Evolutionary conservation across 2,888 invertebrate species (phyloP), one percentile per base, ranked within the genome.

Genomic region (Drosophila testacea): DNA sequence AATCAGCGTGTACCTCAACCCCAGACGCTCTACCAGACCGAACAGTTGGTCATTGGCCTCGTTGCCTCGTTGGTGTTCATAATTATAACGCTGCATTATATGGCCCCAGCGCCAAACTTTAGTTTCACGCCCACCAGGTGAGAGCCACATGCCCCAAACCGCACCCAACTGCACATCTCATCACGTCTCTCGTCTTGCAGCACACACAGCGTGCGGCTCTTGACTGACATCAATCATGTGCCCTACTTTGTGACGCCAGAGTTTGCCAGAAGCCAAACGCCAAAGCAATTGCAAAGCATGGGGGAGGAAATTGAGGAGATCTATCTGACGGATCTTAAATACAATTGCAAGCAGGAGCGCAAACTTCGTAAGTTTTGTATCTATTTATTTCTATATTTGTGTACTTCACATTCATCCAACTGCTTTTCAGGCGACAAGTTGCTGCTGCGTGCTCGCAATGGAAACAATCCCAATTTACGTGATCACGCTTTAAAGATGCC

Each of bases 221-320:
- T 94, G 86, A 97, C 96, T 0, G 94, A 94, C 82, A 96, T 96
- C 84, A 93, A 98, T 66, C 95, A 95, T 91, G 95, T 99, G 44
- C 96, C 97, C 1, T 99, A 99, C 92, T 99, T 95, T 92, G 99
- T 99, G 61, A 98, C 98, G 92, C 96, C 97, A 66, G 97, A 97
- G 92, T 99, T 99, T 73, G 79, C 82, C 6, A 57, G 10, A 1
- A 61, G 69, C 22, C 60, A 68, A 36, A 63, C 80, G 6, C 16
- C 70, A 0, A 27, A 69, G 54, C 52, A 83, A 44, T 39, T 73
- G 46, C n/a, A 50, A 16, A 68, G 57, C 34, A 30, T 86, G 65
- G 86, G 88, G 42, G 34, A 46, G 27, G 81, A 89, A 32, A 64
- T 86, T 41, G 89, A 86, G 48, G 55, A 67, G 36, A 44, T 82